Percentiles rank a stretch among this genome's conserved stretches.
Conservation (phyloP, 2,113 vertebrate species). For the Corvus moneduloides region DNA sequence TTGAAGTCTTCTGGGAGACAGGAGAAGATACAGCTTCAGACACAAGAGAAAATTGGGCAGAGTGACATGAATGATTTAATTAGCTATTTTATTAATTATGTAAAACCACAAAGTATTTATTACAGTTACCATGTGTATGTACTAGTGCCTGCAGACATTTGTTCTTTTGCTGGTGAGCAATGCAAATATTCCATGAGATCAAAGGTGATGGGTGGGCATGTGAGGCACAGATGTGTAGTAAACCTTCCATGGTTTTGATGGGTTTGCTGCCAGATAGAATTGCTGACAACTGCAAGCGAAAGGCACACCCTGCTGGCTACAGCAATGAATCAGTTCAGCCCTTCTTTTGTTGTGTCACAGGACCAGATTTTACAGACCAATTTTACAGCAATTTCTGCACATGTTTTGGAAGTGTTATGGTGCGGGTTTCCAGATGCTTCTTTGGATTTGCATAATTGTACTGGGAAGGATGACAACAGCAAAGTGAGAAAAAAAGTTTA, state of each 20-base stretch:
- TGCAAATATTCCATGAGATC: background rate
- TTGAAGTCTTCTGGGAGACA: background rate
- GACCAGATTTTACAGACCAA: background rate
- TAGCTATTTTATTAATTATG: background rate
- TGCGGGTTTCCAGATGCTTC: background rate
- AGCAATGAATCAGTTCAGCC: background rate
- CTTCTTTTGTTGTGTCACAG: background rate
- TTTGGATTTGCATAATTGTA: background rate
- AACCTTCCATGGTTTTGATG: background rate
- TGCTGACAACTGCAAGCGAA: background rate
- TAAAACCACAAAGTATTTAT: background rate
- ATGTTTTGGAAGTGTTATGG: background rate
- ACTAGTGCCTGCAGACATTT: background rate
- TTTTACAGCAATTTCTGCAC: background rate
- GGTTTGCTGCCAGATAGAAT: background rate
- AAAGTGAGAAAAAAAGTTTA: background rate
- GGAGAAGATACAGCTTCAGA: background rate
- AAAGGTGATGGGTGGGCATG: background rate
- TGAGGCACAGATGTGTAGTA: background rate
- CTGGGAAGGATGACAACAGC: background rate
- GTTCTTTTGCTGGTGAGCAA: background rate
- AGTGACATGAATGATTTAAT: background rate
- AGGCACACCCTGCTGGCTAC: slow-evolving; percentile 23
- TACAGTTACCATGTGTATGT: background rate
- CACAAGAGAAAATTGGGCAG: background rate